A percentile compares a stretch with the other conserved stretches of the same genome.
phyloP scores from a whole-genome alignment of 2,888 invertebrate genomes.

The Acanthosepion esculentum region DNA sequence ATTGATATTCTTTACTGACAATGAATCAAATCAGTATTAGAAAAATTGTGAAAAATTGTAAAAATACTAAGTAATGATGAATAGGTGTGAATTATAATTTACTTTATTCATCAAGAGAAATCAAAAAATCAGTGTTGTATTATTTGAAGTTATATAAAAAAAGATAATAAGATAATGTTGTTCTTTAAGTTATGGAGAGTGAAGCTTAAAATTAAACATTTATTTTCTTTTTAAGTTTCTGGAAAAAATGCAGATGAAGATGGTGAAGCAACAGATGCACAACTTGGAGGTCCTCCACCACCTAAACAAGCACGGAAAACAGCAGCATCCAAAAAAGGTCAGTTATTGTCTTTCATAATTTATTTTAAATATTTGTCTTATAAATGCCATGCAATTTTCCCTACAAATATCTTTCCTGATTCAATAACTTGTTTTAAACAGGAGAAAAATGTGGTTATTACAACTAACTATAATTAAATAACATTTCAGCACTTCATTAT shows the following conservation, averaged over 20 bases:
- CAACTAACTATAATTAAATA: too few relatives aligned
- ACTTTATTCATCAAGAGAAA: background rate
- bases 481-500: too few relatives aligned
- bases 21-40: too few relatives aligned
- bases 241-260: constrained; percentile 38
- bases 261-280: background rate
- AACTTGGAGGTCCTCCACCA: background rate
- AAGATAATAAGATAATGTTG: background rate
- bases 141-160: background rate
- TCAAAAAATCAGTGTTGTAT: background rate
- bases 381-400: too few relatives aligned
- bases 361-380: background rate
- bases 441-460: too few relatives aligned
- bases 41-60: too few relatives aligned
- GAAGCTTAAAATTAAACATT: background rate
- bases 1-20: too few relatives aligned
- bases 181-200: background rate
- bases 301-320: background rate
- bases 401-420: too few relatives aligned
- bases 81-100: too few relatives aligned
- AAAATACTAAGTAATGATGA: too few relatives aligned
- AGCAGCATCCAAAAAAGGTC: constrained; percentile 36
- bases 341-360: background rate
- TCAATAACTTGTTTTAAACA: too few relatives aligned
- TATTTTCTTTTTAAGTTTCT: background rate